phyloP scores from a whole-genome alignment of 2,113 vertebrate genomes.

The Pleuronectes platessa region DNA sequence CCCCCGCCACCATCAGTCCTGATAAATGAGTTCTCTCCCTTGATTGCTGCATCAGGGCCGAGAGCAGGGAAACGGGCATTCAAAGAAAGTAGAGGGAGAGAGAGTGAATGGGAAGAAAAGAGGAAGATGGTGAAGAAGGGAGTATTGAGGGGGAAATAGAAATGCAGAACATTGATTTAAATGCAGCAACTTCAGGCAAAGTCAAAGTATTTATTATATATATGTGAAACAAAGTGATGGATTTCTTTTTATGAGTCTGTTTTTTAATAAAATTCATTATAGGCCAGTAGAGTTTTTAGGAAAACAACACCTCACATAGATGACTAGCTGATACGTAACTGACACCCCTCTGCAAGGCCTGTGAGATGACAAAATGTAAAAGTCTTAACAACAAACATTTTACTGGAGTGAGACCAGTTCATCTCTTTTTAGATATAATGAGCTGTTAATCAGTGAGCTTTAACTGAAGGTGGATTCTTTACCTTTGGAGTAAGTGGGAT shows the following conservation, averaged over 20 bases:
- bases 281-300: background rate
- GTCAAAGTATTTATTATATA: too few species aligned
- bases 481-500: too few species aligned
- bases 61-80: constrained; percentile 25
- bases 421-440: too few species aligned
- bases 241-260: background rate
- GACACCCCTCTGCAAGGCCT: too few species aligned
- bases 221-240: background rate
- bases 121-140: constrained; percentile 22
- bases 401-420: too few species aligned
- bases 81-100: background rate
- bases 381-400: too few species aligned
- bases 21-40: constrained; percentile 70
- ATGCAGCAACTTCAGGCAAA: background rate
- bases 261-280: background rate
- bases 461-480: too few species aligned
- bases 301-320: background rate
- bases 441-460: too few species aligned
- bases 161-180: background rate
- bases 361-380: too few species aligned
- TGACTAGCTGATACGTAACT: background rate
- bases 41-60: constrained; percentile 70
- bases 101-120: background rate
- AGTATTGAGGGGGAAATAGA: too few species aligned
- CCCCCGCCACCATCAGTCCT: constrained; percentile 63